phyloP scores from a whole-genome alignment of 2,888 invertebrate species.

The Lycia hirtaria region DNA sequence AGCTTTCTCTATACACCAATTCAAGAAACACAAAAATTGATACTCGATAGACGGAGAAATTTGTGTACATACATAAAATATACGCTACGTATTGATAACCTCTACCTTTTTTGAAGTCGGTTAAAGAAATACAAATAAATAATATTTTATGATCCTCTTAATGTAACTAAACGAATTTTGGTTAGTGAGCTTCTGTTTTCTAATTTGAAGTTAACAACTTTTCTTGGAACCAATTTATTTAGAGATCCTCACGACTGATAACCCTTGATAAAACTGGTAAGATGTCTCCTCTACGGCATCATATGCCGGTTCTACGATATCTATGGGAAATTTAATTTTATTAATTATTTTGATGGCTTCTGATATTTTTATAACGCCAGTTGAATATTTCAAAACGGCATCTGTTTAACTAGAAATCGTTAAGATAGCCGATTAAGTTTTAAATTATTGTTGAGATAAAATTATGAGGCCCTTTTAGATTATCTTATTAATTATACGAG shows the following conservation, averaged over 20 bases:
- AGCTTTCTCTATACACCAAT: too few relatives aligned
- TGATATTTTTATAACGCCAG: constrained; percentile 32
- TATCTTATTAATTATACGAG: constrained; percentile 34
- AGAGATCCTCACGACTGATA: constrained; percentile 34
- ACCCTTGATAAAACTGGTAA: constrained; percentile 37
- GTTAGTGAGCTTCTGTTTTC: constrained; percentile 19
- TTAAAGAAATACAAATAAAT: too few relatives aligned
- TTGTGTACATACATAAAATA: too few relatives aligned
- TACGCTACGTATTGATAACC: too few relatives aligned
- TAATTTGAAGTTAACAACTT: constrained; percentile 20
- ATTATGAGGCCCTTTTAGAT: constrained; percentile 28
- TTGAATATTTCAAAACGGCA: constrained; percentile 37
- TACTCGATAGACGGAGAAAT: too few relatives aligned
- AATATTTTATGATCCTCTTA: too few relatives aligned
- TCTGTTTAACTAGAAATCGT: constrained; percentile 36
- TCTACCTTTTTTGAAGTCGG: too few relatives aligned
- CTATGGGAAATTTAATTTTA: constrained; percentile 40
- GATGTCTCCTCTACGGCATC: constrained; percentile 40
- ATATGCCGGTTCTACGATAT: constrained; percentile 28
- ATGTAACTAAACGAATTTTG: not conserved
- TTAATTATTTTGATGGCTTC: constrained; percentile 40
- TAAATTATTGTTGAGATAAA: constrained; percentile 22
- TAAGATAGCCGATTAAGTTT: constrained; percentile 29
- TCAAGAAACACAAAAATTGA: too few relatives aligned
- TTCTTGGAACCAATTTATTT: constrained; percentile 36